A percentile compares a stretch with the other conserved stretches of the same genome.
phyloP scores from a whole-genome alignment of 1,140 invertebrate genomes.

The Drosophila persimilis region DNA sequence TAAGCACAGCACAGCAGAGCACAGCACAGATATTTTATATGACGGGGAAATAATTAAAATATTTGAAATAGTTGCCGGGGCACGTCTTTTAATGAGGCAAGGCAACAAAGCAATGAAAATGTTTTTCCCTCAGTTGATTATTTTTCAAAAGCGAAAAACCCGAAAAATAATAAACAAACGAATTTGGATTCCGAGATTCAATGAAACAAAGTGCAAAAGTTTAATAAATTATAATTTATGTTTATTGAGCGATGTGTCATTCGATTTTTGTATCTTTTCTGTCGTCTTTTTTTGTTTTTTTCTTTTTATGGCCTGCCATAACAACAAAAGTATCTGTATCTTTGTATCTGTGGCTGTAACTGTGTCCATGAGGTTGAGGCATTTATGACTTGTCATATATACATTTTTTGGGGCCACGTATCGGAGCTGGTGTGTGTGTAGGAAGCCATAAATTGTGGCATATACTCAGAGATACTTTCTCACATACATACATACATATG shows the following conservation, averaged over 20 bases:
- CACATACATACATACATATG: conserved; percentile 13
- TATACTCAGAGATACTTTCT: conserved; percentile 46
- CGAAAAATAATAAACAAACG: conserved; percentile 58
- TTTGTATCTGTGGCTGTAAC: conserved; percentile 32
- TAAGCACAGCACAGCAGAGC: too few species aligned
- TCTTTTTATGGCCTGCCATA: conserved; percentile 56
- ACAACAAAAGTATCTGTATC: conserved; percentile 47
- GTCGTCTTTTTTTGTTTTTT: conserved; percentile 39
- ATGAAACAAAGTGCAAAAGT: conserved; percentile 64
- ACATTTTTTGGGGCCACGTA: conserved; percentile 40
- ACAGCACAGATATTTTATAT: conserved; percentile 21
- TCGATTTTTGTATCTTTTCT: conserved; percentile 48
- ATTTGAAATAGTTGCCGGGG: conserved; percentile 69
- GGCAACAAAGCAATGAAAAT: conserved; percentile 31
- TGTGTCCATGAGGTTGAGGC: conserved; percentile 51
- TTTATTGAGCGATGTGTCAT: conserved; percentile 77
- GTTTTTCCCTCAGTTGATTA: conserved; percentile 28
- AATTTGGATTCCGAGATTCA: conserved; percentile 59
- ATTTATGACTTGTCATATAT: conserved; percentile 77
- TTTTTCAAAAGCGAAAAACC: conserved; percentile 22
- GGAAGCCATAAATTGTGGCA: conserved; percentile 74
- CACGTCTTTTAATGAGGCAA: conserved; percentile 64
- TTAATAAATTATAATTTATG: conserved; percentile 79
- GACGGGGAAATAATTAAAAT: conserved; percentile 75
- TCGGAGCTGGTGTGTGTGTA: conserved; percentile 42